phyloP scores from a whole-genome alignment of 1,140 invertebrate species.

The Conopomorpha cramerella region DNA sequence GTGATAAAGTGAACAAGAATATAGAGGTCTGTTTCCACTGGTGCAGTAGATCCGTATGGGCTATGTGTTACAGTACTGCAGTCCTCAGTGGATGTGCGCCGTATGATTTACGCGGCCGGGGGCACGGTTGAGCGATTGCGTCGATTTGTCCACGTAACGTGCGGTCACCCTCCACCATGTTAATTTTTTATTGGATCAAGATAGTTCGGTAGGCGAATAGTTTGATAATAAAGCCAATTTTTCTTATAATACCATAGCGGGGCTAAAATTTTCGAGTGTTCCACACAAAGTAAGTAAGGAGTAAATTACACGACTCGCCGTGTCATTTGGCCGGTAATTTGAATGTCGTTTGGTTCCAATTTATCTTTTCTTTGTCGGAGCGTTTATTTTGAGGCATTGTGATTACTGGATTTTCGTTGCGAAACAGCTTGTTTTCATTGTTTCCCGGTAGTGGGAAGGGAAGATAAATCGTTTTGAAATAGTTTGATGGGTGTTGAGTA shows the following conservation, averaged over 20 bases:
- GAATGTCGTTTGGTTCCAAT: conserved; percentile 35
- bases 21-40: too few species aligned
- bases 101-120: conserved; percentile 11
- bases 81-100: too few species aligned
- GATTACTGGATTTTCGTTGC: too few species aligned
- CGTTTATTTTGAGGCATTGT: too few species aligned
- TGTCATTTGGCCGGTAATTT: conserved; percentile 46
- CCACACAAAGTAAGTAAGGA: conserved; percentile 22
- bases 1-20: too few species aligned
- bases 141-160: conserved; percentile 37
- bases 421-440: too few species aligned
- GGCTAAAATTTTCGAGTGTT: conserved; percentile 25
- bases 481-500: too few species aligned
- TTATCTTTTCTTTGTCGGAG: conserved; percentile 26
- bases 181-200: conserved; percentile 57
- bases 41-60: too few species aligned
- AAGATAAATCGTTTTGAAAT: too few species aligned
- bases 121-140: conserved; percentile 23
- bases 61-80: too few species aligned
- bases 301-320: conserved; percentile 33
- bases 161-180: conserved; percentile 29
- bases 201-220: conserved; percentile 35
- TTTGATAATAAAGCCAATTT: conserved; percentile 56
- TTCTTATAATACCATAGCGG: conserved; percentile 41
- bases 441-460: too few species aligned